Evolutionary conservation across 2,113 vertebrate species (phyloP).

Genomic region (Scomber colias): DNA sequence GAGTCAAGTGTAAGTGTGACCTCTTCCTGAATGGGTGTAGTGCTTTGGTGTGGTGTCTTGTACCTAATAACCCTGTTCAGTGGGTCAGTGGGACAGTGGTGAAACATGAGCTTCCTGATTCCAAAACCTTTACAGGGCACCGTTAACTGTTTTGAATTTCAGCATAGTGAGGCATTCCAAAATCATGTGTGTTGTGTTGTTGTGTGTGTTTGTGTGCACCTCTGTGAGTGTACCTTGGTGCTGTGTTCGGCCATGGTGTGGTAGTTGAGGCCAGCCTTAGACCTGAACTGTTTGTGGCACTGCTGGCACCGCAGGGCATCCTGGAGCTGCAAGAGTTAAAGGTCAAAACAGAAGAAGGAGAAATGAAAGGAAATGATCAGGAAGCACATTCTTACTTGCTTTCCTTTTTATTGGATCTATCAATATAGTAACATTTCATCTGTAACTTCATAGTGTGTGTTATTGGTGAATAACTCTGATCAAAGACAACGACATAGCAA

Average conservation of each 20-base stretch:
- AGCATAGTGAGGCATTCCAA: not conserved
- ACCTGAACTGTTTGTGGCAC: constrained; percentile 98
- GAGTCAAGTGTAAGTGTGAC: constrained; percentile 22
- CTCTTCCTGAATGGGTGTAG: not conserved
- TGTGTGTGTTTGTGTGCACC: not conserved
- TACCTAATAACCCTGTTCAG: constrained; percentile 33
- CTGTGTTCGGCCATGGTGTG: constrained; percentile 96
- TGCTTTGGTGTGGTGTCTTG: constrained; percentile 39
- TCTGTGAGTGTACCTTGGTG: constrained; percentile 87
- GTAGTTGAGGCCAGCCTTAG: constrained; percentile 98
- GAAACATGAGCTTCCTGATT: constrained; percentile 20
- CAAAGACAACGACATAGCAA: constrained; percentile 21
- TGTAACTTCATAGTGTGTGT: constrained; percentile 47
- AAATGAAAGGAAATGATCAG: constrained; percentile 23
- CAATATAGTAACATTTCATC: constrained; percentile 32
- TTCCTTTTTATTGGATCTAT: constrained; percentile 43
- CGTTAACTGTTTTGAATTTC: not conserved
- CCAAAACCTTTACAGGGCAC: not conserved
- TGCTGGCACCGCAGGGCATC: constrained; percentile 97
- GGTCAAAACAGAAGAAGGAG: constrained; percentile 28
- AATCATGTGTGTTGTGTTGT: not conserved
- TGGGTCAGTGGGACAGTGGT: constrained; percentile 53
- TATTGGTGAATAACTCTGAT: constrained; percentile 38
- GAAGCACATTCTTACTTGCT: not conserved
- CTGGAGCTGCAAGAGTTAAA: constrained; percentile 87